Base-by-base conservation (phyloP, 1,140 invertebrate species). In the Cyrtorhinus lividipennis region DNA sequence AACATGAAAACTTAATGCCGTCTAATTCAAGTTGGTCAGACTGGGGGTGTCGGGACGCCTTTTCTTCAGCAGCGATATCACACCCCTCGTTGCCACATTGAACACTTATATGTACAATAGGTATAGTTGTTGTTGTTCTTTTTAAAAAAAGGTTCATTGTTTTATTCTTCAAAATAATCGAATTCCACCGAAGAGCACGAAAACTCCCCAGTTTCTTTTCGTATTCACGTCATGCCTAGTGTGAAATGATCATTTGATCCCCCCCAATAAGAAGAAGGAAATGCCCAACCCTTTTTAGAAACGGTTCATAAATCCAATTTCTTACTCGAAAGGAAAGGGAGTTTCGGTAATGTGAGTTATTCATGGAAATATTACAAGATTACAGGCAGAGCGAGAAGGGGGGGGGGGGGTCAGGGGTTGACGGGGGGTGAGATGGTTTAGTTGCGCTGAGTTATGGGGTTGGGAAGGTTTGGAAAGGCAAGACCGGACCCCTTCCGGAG, bases 291-390 rank as follows among this genome's bases (percentile, higher is more conserved):
- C 48, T 59, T 59, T 59, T 30, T 30, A 15, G 58, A 59, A 59
- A 27, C 27, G 58, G 58, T 59, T 59, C 58, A 20, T 59, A 59
- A 59, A 59, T 59, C 58, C 58, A 59, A 59, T 59, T 59, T 59
- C 58, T 59, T 30, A 30, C n/a, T 22, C n/a, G 26, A 59, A 30
- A 18, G 38, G 56, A 56, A 20, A 57, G 18, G 25, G 38, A 63
- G 48, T 44, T 23, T 45, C 13, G 27, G 56, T 25, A 63, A 30
- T 63, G 62, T 24, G 38, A 58, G 56, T 63, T 63, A 63, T 63
- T 63, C 62, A 63, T 63, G 56, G 62, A 63, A 63, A 63, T 56
- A 58, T 63, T 58, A 63, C 44, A 46, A 63, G 62, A 63, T 63
- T 63, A 63, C 25, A 25, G 27, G 15, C 30, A 22, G 59, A 22